Conservation (phyloP, 2,113 vertebrate genomes). For the Pterocles burchelli region DNA sequence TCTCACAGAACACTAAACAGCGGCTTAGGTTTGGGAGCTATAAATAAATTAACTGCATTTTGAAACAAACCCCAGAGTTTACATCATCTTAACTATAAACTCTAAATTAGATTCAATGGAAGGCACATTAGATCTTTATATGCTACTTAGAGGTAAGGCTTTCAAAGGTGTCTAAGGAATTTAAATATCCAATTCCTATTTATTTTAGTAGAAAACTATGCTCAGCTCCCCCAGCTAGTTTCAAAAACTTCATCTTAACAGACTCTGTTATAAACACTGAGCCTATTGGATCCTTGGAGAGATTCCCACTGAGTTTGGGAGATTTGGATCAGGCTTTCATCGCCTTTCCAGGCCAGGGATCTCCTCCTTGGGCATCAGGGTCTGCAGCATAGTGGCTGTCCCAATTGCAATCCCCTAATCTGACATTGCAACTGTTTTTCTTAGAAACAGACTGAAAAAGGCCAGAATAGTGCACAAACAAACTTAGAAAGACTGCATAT, state of each 20-base stretch:
- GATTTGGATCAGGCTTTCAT: not conserved
- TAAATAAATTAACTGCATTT: slow-evolving; percentile 48
- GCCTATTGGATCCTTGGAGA: not conserved
- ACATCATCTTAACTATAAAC: slow-evolving; percentile 37
- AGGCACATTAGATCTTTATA: slow-evolving; percentile 36
- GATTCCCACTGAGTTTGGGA: not conserved
- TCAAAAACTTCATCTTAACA: slow-evolving; percentile 27
- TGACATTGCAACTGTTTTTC: not conserved
- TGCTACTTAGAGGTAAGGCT: not conserved
- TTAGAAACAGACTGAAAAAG: not conserved
- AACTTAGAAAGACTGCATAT: not conserved
- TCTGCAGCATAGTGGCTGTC: not conserved
- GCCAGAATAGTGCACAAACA: not conserved
- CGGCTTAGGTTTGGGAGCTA: slow-evolving; percentile 12
- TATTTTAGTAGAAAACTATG: slow-evolving; percentile 2
- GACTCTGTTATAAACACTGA: not conserved
- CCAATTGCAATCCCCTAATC: not conserved
- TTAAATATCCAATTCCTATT: slow-evolving; percentile 28
- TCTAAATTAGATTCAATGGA: slow-evolving; percentile 33
- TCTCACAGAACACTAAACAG: not conserved
- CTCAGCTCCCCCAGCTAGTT: slow-evolving; percentile 20
- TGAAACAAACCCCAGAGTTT: slow-evolving; percentile 3
- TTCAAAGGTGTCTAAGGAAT: slow-evolving; percentile 37
- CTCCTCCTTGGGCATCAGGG: not conserved
- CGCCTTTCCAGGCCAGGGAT: not conserved